Percentiles rank a stretch among this genome's conserved stretches.
phyloP scores from a whole-genome alignment of 2,888 invertebrate species.

The Ypsolopha scabrella region DNA sequence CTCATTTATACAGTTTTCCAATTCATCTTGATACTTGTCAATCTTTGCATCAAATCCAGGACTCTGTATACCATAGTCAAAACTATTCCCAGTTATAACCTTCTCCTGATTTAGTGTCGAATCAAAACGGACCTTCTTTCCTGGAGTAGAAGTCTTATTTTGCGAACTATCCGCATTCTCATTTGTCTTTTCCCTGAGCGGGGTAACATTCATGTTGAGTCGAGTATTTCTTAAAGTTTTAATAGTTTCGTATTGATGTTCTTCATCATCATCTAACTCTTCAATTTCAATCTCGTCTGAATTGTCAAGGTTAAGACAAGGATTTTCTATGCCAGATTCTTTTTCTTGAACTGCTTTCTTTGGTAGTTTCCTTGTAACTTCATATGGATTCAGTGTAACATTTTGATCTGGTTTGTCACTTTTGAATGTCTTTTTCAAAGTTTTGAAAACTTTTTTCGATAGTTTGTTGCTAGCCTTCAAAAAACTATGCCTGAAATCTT shows the following conservation, averaged over 20 bases:
- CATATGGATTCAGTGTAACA: slow-evolving; percentile 50
- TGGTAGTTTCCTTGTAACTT: slow-evolving; percentile 49
- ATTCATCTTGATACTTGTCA: slow-evolving; percentile 61
- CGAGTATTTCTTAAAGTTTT: slow-evolving; percentile 54
- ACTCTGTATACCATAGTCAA: slow-evolving; percentile 51
- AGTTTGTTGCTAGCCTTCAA: slow-evolving; percentile 50
- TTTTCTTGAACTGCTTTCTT: slow-evolving; percentile 35
- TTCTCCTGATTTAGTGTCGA: slow-evolving; percentile 60
- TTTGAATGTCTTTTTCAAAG: slow-evolving; percentile 55
- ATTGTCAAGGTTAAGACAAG: slow-evolving; percentile 48
- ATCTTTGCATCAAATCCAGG: slow-evolving; percentile 58
- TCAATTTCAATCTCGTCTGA: slow-evolving; percentile 63
- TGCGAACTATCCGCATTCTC: slow-evolving; percentile 37
- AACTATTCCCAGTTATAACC: slow-evolving; percentile 60
- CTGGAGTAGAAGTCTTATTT: slow-evolving; percentile 43
- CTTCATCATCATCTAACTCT: slow-evolving; percentile 38
- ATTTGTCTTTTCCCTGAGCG: slow-evolving; percentile 34
- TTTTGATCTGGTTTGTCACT: slow-evolving; percentile 43
- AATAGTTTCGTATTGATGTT: slow-evolving; percentile 56
- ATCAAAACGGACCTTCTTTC: slow-evolving; percentile 61
- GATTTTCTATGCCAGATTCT: slow-evolving; percentile 58
- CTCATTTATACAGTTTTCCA: slow-evolving; percentile 65
- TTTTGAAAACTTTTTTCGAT: slow-evolving; percentile 56
- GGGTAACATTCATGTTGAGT: slow-evolving; percentile 56
- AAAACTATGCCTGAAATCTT: slow-evolving; percentile 39